These are phyloP conservation scores for Pagetopsis macropterus DNA, from an alignment of 2,797 vertebrate species.

Conservation along the genomic window DNA sequence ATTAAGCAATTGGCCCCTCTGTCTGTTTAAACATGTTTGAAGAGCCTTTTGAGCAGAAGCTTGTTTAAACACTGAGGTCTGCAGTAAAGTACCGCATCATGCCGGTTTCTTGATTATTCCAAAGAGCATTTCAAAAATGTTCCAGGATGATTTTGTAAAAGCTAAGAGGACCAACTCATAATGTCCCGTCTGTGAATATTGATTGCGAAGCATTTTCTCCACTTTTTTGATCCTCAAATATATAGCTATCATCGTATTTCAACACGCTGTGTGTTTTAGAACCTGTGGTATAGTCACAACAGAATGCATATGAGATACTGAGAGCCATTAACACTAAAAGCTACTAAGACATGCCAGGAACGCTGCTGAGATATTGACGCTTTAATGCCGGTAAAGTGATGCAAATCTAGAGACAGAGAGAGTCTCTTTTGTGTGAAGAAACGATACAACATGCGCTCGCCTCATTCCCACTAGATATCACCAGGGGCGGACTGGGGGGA, in stretches of 20 bases:
- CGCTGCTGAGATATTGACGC: no score
- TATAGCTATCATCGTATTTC: no score
- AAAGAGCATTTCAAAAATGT: not conserved
- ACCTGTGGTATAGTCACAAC: not conserved
- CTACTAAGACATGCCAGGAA: not conserved
- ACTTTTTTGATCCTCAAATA: not conserved
- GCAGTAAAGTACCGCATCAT: not conserved
- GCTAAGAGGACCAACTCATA: not conserved
- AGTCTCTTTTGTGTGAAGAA: not conserved
- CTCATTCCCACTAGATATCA: no score
- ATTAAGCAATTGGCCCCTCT: slow-evolving; percentile 13
- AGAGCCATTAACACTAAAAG: not conserved
- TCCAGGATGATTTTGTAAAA: not conserved
- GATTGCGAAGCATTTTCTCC: not conserved
- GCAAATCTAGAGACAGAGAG: no score
- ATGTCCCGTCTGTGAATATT: not conserved
- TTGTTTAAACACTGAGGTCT: not conserved
- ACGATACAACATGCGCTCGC: not conserved
- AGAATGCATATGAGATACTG: not conserved
- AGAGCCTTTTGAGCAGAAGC: not conserved
- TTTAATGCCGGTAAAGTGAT: not conserved
- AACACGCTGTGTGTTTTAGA: not conserved
- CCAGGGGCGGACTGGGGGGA: no score
- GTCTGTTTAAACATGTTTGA: slow-evolving; percentile 4
- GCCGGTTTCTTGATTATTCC: not conserved